Evolutionary conservation across 2,888 invertebrate genomes (phyloP), one percentile per base, ranked within the genome.

Genomic region (Macrosoma leucophasiata): DNA sequence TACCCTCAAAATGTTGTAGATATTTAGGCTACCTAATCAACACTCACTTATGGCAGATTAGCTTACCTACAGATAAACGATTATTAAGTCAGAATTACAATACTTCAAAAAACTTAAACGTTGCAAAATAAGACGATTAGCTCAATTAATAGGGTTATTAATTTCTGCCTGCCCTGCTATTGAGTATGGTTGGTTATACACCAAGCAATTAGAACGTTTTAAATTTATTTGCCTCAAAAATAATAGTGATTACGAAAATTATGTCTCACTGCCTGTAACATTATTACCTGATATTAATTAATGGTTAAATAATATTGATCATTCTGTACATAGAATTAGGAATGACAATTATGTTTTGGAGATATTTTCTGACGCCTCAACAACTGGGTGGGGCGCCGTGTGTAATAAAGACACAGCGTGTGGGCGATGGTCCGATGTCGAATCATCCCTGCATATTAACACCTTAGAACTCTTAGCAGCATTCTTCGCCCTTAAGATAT

Each of bases 311-410:
- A 7, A 20, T n/a, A 21, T 37, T n/a, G 3, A 11, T 3, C 9
- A 9, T 9, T 25, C 20, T 11, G 26, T 23, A 6, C 8, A 15
- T 26, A 25, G 18, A 17, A 38, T 38, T 7, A 29, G 15, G 23
- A 13, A 28, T 13, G 28, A 36, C 9, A 3, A 19, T 2, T 43
- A 25, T n/a, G 11, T 3, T 7, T 11, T 32, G 2, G 41, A 37
- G 11, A 39, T 45, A 7, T 45, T 24, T 27, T 28, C 34, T 21
- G 45, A 45, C 19, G 43, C 43, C 20, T 38, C 35, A 27, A 37
- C 33, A 13, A 43, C 37, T 14, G 44, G 44, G 11, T 41, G 45
- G 44, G 41, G 44, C 1, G 36, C 30, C 10, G 13, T 29, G 4
- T 41, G 36, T 32, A 41, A 35, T 24, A 25, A 21, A 18, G 7